A percentile compares a stretch with the other conserved stretches of the same genome.
These are phyloP conservation scores for Diuraphis noxia DNA, from an alignment of 1,140 invertebrate species.

Conservation along the genomic window DNA sequence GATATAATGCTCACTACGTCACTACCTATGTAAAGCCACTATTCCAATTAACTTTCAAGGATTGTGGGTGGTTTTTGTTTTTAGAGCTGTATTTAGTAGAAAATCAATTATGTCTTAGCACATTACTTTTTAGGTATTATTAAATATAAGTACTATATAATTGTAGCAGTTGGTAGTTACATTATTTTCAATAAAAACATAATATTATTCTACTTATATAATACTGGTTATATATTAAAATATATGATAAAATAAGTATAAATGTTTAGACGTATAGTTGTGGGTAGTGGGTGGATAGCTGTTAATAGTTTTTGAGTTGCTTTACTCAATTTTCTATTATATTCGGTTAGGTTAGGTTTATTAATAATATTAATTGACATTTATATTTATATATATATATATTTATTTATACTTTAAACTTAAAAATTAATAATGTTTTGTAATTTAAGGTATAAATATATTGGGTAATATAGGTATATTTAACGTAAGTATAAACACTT, in stretches of 20 bases:
- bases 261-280: background rate
- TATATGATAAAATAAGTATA: background rate
- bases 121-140: background rate
- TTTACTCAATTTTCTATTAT: background rate
- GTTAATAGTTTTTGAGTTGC: background rate
- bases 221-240: background rate
- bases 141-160: background rate
- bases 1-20: background rate
- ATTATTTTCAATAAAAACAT: background rate
- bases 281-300: background rate
- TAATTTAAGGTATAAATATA: too few relatives aligned
- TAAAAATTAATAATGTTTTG: too few relatives aligned
- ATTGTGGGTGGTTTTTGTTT: background rate
- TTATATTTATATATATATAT: background rate
- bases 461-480: background rate
- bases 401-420: too few relatives aligned
- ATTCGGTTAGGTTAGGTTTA: too few relatives aligned
- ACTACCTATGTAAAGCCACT: background rate
- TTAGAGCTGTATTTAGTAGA: background rate
- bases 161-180: background rate
- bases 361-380: background rate
- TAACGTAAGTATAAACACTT: background rate
- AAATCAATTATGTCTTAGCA: background rate
- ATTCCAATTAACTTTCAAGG: constrained; percentile 3
- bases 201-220: background rate